Evolutionary conservation across 1,140 invertebrate genomes (phyloP), one percentile per base, ranked within the genome.

Genomic region (Drosophila pectinifera): DNA sequence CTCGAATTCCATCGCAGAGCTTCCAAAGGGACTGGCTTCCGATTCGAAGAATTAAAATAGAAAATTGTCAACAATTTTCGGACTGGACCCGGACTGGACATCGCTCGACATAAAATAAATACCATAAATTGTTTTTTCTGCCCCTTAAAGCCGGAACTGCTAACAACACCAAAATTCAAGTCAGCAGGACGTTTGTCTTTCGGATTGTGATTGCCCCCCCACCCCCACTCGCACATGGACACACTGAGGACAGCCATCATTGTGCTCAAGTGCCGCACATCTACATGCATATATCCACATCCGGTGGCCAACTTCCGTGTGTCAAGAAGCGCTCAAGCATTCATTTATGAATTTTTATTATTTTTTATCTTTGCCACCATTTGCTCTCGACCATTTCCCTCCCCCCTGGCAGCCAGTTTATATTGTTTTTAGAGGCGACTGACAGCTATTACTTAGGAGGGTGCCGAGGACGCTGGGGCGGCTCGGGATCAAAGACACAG

Each of bases 291-390:
- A 73, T 43, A 63, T 51, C 42, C 56, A 77, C 72, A 78, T 86
- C 82, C 83, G 69, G 83, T 70, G 61, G 49, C 78, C 38, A 78
- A 86, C 83, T 78, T 86, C 83, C 82, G 78, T 86, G 74, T 88
- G 83, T 88, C 78, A 86, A 86, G 74, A 72, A 69, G 82, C 82
- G 56, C 83, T 86, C 83, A 72, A 73, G 82, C 82, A 88, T 86
- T 83, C 62, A 86, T 86, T 86, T 86, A 88, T 88, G 83, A 82
- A 73, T 82, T 86, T 83, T 88, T 82, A 88, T 79, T 76, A 79
- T 82, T 75, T 85, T 86, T 79, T 83, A 86, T 82, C 67, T 67
- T 61, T 77, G 73, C 53, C 63, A 73, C 80, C 62, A 63, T 48
- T 63, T 39, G 38, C 38, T 49, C 59, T 46, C 51, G 64, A 45